Conservation (phyloP, 37 sponge, comb jelly and placozoan genomes). For the Haliclona indistincta region DNA sequence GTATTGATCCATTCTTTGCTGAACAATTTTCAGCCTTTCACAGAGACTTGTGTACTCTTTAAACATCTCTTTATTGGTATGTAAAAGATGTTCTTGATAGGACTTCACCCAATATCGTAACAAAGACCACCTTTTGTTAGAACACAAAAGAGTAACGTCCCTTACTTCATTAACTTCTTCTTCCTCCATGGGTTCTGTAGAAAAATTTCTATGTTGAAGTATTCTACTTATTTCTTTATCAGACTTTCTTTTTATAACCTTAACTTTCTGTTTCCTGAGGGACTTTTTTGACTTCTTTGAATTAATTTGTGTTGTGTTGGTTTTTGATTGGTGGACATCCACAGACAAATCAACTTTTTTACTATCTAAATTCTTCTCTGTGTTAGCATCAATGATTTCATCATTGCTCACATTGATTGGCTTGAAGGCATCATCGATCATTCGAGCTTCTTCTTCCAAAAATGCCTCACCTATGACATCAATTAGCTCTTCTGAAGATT, state of each 20-base stretch:
- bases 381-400: too few relatives aligned
- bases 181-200: conserved; percentile 26
- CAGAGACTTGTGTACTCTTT: conserved; percentile 19
- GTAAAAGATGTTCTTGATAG: not conserved
- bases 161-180: conserved; percentile 21
- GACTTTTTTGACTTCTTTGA: not conserved
- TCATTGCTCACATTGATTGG: not conserved
- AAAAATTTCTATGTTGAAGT: not conserved
- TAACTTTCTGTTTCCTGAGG: too few relatives aligned
- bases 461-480: conserved; percentile 52
- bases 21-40: conserved; percentile 14
- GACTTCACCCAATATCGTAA: conserved; percentile 70
- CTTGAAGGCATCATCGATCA: conserved; percentile 10
- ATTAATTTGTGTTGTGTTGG: not conserved
- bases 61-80: conserved; percentile 2
- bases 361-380: too few relatives aligned
- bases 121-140: conserved; percentile 41
- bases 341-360: too few relatives aligned
- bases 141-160: conserved; percentile 22
- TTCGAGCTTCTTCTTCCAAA: conserved; percentile 46
- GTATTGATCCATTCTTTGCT: conserved; percentile 16
- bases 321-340: not conserved
- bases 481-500: conserved; percentile 34
- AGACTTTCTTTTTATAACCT: too few relatives aligned
- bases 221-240: not conserved